Evolutionary conservation across 2,113 vertebrate genomes (phyloP).

Genomic region (Poeciliopsis turrubarensis): DNA sequence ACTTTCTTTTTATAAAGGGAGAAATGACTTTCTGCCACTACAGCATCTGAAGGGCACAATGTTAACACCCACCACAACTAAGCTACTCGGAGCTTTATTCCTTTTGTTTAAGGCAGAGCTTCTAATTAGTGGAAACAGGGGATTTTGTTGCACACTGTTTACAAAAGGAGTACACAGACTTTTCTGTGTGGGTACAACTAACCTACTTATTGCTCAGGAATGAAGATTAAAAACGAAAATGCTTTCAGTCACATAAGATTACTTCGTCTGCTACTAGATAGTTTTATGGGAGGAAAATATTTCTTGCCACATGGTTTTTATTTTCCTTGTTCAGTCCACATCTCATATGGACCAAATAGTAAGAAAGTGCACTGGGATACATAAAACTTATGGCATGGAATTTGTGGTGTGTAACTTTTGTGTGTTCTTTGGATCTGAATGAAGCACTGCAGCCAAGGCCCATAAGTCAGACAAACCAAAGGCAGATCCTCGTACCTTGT

Average conservation of each 20-base stretch:
- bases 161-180: constrained; percentile 2
- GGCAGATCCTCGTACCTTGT: constrained; percentile 84
- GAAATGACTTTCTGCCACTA: neutral
- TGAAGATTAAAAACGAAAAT: constrained; percentile 8
- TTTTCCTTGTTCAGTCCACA: constrained; percentile 1
- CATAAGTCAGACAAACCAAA: constrained; percentile 8
- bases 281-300: constrained; percentile 28
- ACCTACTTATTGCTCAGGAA: constrained; percentile 1
- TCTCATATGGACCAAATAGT: constrained; percentile 26
- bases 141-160: constrained; percentile 4
- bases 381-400: constrained; percentile 40
- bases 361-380: constrained; percentile 37
- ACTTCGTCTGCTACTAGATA: neutral
- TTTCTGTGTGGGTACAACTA: neutral
- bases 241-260: constrained; percentile 7
- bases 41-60: constrained; percentile 2
- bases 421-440: constrained; percentile 44
- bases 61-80: constrained; percentile 2
- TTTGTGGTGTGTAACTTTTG: constrained; percentile 40
- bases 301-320: constrained; percentile 25
- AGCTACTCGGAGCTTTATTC: neutral
- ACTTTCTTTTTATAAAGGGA: neutral
- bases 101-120: constrained; percentile 10
- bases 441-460: constrained; percentile 33
- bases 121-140: constrained; percentile 17